A percentile compares a stretch with the other conserved stretches of the same genome.
These are phyloP conservation scores for Cercopithecus diana DNA, from an alignment of 2,797 vertebrate species.

Conservation along the genomic window DNA sequence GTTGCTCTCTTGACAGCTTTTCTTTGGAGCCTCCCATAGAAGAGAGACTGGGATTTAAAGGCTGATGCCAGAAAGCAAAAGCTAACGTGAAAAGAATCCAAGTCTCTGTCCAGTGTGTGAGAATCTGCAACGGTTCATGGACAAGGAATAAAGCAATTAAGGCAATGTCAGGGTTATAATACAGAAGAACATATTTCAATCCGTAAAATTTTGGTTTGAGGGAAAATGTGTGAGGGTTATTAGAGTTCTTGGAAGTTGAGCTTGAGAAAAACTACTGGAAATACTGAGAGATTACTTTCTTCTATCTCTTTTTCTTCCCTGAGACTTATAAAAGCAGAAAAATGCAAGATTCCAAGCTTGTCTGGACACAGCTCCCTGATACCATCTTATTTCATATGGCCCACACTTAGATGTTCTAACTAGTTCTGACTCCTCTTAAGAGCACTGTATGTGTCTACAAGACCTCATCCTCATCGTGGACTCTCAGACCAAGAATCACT, in stretches of 20 bases:
- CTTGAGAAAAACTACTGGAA: conserved; percentile 1
- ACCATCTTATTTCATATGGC: neutral
- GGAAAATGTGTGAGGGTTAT: neutral
- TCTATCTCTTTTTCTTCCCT: neutral
- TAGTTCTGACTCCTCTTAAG: too few relatives aligned
- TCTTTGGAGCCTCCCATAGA: neutral
- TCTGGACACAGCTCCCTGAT: neutral
- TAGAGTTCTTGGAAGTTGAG: neutral
- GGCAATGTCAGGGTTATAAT: neutral
- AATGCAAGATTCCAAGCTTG: neutral
- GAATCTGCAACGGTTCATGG: neutral
- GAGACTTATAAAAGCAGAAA: neutral
- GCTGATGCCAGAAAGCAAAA: conserved; percentile 12
- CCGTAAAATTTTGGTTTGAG: conserved; percentile 28
- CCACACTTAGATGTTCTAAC: neutral
- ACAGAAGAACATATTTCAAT: neutral
- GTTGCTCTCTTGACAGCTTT: neutral
- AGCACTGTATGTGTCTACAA: neutral
- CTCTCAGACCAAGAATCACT: neutral
- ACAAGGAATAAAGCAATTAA: neutral
- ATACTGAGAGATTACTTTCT: neutral
- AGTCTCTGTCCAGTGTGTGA: neutral
- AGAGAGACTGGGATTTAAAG: neutral
- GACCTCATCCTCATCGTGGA: neutral
- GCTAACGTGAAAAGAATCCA: conserved; percentile 2